Evolutionary conservation across 2,113 vertebrate species (phyloP).

Genomic region (Desmodus rotundus): DNA sequence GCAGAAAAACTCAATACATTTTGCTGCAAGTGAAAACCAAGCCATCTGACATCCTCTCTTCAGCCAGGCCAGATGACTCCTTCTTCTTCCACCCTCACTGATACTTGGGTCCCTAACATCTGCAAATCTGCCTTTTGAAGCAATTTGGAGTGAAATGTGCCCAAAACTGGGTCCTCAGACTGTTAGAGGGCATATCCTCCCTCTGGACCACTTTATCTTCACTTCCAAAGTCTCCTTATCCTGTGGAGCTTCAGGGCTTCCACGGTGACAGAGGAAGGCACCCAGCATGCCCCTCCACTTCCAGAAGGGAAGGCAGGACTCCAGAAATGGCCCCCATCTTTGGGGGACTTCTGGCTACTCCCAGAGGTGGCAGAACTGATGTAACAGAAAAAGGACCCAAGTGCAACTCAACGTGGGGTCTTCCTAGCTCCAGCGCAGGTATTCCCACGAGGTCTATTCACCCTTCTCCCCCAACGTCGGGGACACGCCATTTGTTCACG

Average conservation of each 20-base stretch:
- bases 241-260: neutral
- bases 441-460: neutral
- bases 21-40: neutral
- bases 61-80: neutral
- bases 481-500: fast-evolving
- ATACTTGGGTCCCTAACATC: neutral
- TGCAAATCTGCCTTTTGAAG: neutral
- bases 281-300: fast-evolving
- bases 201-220: fast-evolving
- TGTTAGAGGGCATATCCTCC: neutral
- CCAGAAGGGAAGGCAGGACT: neutral
- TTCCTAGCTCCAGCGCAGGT: fast-evolving
- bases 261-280: fast-evolving
- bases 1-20: neutral
- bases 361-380: neutral
- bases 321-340: fast-evolving
- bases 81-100: neutral
- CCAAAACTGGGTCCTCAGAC: neutral
- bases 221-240: neutral
- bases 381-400: fast-evolving
- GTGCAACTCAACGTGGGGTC: neutral
- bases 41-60: slow-evolving; percentile 35
- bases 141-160: neutral
- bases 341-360: too few species aligned
- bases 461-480: neutral